These are phyloP conservation scores for Arge pagana DNA, from an alignment of 2,888 invertebrate genomes.

Conservation along the genomic window DNA sequence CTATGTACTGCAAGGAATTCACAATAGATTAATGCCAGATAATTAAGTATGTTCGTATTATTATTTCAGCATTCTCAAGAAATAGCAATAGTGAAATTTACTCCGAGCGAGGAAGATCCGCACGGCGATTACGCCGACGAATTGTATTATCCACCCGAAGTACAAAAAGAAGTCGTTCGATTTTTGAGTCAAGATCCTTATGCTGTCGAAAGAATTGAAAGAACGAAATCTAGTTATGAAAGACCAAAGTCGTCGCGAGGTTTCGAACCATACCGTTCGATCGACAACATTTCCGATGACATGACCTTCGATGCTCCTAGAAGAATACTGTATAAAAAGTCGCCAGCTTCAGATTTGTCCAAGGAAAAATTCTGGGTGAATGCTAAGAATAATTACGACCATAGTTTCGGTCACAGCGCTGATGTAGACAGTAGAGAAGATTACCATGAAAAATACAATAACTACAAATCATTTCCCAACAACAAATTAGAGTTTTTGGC, in stretches of 20 bases:
- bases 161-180: slow-evolving; percentile 59
- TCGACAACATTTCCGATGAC: not conserved
- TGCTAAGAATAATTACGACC: too few species aligned
- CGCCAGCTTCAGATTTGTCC: not conserved
- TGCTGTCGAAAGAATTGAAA: slow-evolving; percentile 16
- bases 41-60: slow-evolving; percentile 22
- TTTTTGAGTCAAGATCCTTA: slow-evolving; percentile 23
- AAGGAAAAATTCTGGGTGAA: too few species aligned
- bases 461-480: too few species aligned
- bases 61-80: slow-evolving; percentile 63
- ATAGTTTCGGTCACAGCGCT: too few species aligned
- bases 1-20: not conserved
- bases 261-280: not conserved
- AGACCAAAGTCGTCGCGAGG: not conserved
- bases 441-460: too few species aligned
- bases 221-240: slow-evolving; percentile 15
- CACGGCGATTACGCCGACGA: slow-evolving; percentile 78
- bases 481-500: too few species aligned
- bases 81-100: slow-evolving; percentile 79
- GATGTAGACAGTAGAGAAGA: too few species aligned
- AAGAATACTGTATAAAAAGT: slow-evolving; percentile 9
- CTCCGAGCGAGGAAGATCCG: slow-evolving; percentile 69
- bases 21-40: not conserved
- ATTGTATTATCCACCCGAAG: slow-evolving; percentile 74
- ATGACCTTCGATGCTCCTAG: not conserved